These are phyloP conservation scores for Stegodyphus mimosarum DNA, from an alignment of 1,140 invertebrate species.

Conservation along the genomic window DNA sequence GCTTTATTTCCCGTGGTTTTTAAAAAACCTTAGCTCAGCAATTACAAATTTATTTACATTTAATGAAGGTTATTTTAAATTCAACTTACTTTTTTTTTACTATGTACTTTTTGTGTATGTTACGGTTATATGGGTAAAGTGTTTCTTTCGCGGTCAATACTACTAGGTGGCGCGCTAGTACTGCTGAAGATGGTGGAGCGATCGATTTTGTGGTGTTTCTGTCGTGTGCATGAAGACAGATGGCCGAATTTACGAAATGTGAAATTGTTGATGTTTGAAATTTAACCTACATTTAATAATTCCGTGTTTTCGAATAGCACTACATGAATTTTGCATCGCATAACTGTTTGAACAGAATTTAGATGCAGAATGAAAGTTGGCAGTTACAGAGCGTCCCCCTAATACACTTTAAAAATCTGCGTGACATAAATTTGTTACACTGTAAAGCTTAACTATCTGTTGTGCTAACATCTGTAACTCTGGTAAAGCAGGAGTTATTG, in stretches of 20 bases:
- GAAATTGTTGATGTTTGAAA: slow-evolving; percentile 45
- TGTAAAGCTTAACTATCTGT: not conserved
- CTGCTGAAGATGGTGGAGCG: slow-evolving; percentile 53
- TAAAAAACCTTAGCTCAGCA: too few relatives aligned
- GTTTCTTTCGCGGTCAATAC: not conserved
- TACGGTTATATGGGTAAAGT: not conserved
- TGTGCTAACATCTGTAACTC: not conserved
- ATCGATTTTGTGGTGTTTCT: slow-evolving; percentile 50
- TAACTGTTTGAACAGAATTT: not conserved
- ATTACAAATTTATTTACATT: too few relatives aligned
- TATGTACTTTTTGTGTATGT: not conserved
- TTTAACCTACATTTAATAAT: not conserved
- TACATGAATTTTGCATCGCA: not conserved
- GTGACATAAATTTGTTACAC: slow-evolving; percentile 13
- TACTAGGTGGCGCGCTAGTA: slow-evolving; percentile 54
- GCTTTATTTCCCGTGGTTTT: too few relatives aligned
- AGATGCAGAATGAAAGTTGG: not conserved
- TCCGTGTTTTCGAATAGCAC: not conserved
- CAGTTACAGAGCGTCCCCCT: not conserved
- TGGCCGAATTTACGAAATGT: slow-evolving; percentile 34
- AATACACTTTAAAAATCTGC: not conserved
- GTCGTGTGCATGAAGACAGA: slow-evolving; percentile 44
- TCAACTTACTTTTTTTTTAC: too few relatives aligned
- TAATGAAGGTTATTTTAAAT: too few relatives aligned
- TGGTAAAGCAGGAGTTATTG: too few relatives aligned